Evolutionary conservation across 1,140 invertebrate species (phyloP), one percentile per base, ranked within the genome.

Genomic region (Drosophila insularis): DNA sequence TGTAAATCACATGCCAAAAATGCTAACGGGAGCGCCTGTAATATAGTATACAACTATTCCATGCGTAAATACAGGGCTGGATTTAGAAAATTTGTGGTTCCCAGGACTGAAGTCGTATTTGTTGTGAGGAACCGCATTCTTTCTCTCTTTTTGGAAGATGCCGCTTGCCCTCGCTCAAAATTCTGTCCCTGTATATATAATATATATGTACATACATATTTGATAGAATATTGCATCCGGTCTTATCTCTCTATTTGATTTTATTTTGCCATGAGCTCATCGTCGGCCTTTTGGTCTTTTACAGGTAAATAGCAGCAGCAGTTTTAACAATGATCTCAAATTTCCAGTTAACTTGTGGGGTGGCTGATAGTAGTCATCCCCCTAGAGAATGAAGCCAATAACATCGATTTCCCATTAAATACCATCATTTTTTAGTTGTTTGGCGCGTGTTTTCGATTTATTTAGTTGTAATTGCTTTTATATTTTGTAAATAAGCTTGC

Each of bases 361-460:
- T 63, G 11, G 21, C 7, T 50, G 17, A 50, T 11, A 6, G 19
- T n/a, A 13, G 19, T 17, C 46, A 54, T 68, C 54, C 73, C 72
- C 60, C 6, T 19, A 19, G n/a, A 37, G 27, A 27, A 27, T 27
- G 27, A 27, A 27, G 35, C 35, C 21, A 4, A 10, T 19, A 54
- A 64, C 78, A 89, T 87, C 64, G 79, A 89, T 87, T 82, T 69
- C 76, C 73, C 58, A 80, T 87, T 74, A 58, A 32, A 43, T 54
- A 62, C 53, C 23, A 64, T 40, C 64, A 59, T 62, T 39, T 61
- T 19, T 59, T 72, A 39, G 32, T 58, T 53, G 58, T 66, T 59
- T 78, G 84, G 76, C 84, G 76, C 80, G 84, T 87, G 84, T 68
- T 74, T 58, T 64, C 65, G 69, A 82, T 87, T 89, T 80, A 82